Conservation (phyloP, 2,888 invertebrate species). For the Adelognathus sp. region DNA sequence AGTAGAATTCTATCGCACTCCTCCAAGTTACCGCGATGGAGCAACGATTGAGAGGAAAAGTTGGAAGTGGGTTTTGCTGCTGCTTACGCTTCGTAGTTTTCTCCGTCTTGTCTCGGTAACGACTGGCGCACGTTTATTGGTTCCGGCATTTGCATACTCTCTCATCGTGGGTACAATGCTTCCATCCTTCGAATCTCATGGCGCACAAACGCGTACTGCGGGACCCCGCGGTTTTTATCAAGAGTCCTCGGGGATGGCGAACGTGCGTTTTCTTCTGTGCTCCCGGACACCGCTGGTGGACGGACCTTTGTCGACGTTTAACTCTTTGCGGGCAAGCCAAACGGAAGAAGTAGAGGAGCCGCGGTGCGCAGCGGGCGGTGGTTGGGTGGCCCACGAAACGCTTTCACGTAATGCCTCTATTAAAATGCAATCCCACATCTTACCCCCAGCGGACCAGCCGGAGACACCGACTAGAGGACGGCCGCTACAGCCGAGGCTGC, state of each 20-base stretch:
- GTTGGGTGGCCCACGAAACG: slow-evolving; percentile 47
- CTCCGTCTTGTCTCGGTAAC: slow-evolving; percentile 50
- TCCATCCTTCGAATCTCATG: background rate
- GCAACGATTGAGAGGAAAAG: background rate
- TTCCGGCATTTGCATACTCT: slow-evolving; percentile 60
- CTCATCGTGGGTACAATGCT: background rate
- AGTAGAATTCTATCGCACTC: background rate
- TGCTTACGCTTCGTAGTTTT: slow-evolving; percentile 1
- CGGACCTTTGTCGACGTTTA: slow-evolving; percentile 28
- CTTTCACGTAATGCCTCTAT: slow-evolving; percentile 69
- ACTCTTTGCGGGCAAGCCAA: slow-evolving; percentile 33
- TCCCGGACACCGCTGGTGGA: background rate
- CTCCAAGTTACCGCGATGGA: background rate
- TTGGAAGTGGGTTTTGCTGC: slow-evolving; percentile 3
- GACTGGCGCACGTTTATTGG: slow-evolving; percentile 58
- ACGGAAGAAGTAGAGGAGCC: slow-evolving; percentile 25
- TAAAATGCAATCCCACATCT: slow-evolving; percentile 73
- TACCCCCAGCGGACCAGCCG: slow-evolving; percentile 39
- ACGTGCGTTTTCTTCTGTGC: slow-evolving; percentile 6
- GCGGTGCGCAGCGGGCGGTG: slow-evolving; percentile 26
- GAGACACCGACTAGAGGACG: slow-evolving; percentile 2
- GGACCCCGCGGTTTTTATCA: slow-evolving; percentile 59
- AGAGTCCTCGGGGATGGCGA: slow-evolving; percentile 52
- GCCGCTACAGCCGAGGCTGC: background rate
- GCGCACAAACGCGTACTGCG: background rate